Evolutionary conservation across 2,113 vertebrate species (phyloP), one percentile per base, ranked within the genome.

Genomic region (Dendrocopos noguchii): DNA sequence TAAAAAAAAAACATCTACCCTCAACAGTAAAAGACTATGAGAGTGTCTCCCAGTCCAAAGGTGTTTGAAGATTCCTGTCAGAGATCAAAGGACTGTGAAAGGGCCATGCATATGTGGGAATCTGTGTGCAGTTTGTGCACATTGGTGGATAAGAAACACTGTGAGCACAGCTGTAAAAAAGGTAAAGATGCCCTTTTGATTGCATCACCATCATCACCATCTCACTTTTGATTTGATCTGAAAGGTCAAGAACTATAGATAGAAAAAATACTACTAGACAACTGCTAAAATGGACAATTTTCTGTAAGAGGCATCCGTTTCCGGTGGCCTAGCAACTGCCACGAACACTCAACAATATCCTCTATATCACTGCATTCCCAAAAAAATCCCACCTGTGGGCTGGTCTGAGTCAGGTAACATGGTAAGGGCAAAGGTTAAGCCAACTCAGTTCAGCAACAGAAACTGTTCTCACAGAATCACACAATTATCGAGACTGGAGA

Each of bases 61-160:
- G 64, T 67, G 79, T 44, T 79, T 93, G 81, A 87, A 91, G 84
- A 77, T 82, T 91, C 65, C 65, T 89, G 84, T 82, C 71, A 85
- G 84, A 80, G 67, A 95, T 92, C 64, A 96, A 94, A 95, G 82
- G 57, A 74, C 33, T 72, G 17, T 76, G 81, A 50, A 88, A 63
- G 46, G 50, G 18, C n/a, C 5, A 2, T 25, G 36, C 1, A 1
- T 44, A 65, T 56, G 44, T 68, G 65, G 64, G 52, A 81, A 87
- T 93, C 61, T 67, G 34, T 29, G 53, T 86, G 71, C 70, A 75
- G 53, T 88, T 93, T 78, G 86, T 88, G 77, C 61, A 86, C 76
- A 88, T 33, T 90, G 53, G 76, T 91, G 90, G 90, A 44, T 88
- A 83, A 84, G 46, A 90, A 93, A 93, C 27, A 61, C n/a, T 64